Conservation (phyloP, 2,113 vertebrate genomes). For the Heptranchias perlo region DNA sequence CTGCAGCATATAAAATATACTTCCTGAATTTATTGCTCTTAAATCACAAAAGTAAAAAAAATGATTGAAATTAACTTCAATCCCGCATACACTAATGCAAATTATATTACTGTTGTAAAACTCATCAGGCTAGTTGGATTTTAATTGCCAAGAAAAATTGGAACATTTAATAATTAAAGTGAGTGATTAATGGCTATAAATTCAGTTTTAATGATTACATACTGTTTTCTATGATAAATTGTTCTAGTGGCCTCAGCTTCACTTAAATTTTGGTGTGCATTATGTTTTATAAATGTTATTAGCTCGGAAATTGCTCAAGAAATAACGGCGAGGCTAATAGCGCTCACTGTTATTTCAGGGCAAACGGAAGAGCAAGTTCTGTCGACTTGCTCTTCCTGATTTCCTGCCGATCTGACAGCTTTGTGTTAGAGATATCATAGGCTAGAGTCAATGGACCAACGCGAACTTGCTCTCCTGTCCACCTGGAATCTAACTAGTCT, state of each 20-base stretch:
- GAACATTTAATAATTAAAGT: constrained; percentile 1
- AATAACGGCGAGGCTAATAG: too few species aligned
- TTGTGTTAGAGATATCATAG: too few species aligned
- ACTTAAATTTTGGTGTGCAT: not conserved
- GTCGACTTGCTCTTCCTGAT: too few species aligned
- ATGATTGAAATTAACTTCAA: constrained; percentile 11
- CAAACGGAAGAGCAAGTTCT: too few species aligned
- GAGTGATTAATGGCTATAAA: constrained; percentile 14
- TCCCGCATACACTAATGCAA: not conserved
- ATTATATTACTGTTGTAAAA: not conserved
- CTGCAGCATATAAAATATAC: not conserved
- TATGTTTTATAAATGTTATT: constrained; percentile 16
- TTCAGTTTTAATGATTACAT: constrained; percentile 17
- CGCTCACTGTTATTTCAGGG: too few species aligned
- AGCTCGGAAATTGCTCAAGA: too few species aligned
- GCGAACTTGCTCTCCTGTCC: too few species aligned
- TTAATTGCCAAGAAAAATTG: constrained; percentile 34
- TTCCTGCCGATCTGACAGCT: too few species aligned
- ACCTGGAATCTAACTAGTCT: too few species aligned
- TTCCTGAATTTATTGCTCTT: not conserved
- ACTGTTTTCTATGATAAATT: constrained; percentile 19
- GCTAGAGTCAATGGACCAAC: too few species aligned
- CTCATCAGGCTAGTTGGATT: constrained; percentile 6
- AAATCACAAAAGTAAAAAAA: constrained; percentile 19
- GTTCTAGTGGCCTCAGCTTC: not conserved